Evolutionary conservation across 2,888 invertebrate genomes (phyloP).

Genomic region (Amphiduros pacificus): DNA sequence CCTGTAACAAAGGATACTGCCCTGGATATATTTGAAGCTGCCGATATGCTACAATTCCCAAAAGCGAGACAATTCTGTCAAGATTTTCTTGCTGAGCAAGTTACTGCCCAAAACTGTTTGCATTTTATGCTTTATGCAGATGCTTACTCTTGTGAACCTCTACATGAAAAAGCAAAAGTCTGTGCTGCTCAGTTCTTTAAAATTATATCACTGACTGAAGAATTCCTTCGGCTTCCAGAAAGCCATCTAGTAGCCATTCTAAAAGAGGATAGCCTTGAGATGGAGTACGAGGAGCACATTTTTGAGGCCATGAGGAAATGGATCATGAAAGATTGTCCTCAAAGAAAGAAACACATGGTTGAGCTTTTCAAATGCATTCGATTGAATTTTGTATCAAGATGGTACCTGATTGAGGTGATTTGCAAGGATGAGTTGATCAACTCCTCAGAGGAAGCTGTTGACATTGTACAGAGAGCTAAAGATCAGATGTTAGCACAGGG

Average conservation of each 20-base stretch:
- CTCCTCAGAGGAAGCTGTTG: conserved; percentile 7
- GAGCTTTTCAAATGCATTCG: conserved; percentile 30
- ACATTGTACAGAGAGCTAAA: conserved; percentile 25
- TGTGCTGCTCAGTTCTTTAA: conserved; percentile 16
- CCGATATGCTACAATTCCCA: conserved; percentile 55
- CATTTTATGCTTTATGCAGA: conserved; percentile 33
- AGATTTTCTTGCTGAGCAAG: conserved; percentile 50
- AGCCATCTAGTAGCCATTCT: conserved; percentile 46
- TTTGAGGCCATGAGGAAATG: conserved; percentile 53
- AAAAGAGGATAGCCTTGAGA: conserved; percentile 54
- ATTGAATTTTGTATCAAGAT: conserved; percentile 33
- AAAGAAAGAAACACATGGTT: conserved; percentile 12
- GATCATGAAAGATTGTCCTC: conserved; percentile 47
- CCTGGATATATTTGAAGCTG: conserved; percentile 56
- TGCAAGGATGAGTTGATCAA: conserved; percentile 1
- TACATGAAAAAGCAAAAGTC: conserved; percentile 25
- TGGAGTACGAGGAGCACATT: conserved; percentile 53
- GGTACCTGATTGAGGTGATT: conserved; percentile 32
- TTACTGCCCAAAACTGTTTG: conserved; percentile 37
- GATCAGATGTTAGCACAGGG: conserved; percentile 34
- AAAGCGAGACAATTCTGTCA: conserved; percentile 50
- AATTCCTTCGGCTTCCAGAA: conserved; percentile 49
- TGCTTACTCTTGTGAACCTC: conserved; percentile 25
- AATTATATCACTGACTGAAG: conserved; percentile 44
- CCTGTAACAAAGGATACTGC: conserved; percentile 53